Base-by-base conservation (phyloP, 1,140 invertebrate species). In the Bombus difficillimus region DNA sequence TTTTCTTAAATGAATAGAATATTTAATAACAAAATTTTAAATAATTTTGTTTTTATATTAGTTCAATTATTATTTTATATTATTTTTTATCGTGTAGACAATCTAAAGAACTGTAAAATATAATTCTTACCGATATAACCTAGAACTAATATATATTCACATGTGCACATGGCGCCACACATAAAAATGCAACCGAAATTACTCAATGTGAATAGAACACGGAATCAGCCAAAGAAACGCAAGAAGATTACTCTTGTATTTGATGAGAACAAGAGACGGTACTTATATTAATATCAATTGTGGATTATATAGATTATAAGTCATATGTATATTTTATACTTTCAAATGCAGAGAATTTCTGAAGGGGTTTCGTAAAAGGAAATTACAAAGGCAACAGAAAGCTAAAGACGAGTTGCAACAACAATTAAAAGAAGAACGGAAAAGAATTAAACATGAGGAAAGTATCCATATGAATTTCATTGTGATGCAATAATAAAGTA, bases 351-450 rank as follows among this genome's bases (percentile, higher is more conserved):
- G 97, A 93, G 97, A 98, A 64, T 98, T 97, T 93, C 94, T 98
- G 57, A 96, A 96, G 82, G 97, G 97, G 12, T 98, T 98, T 94
- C 97, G 96, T 68, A 98, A 97, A 94, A 94, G 97, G 87, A 98
- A 98, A 92, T 90, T 97, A 34, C 96, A 97, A 92, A 95, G 97
- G 81, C 96, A 96, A 86, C 96, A 97, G 89, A 96, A 97, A 90
- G 97, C 97, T 2, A 96, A 97, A 92, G 96, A 97, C 89, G 95
- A 97, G 90, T 93, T 98, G 41, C 95, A 97, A 88, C 94, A 96
- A 81, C 96, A 96, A 90, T 92, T 98, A 9, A 98, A 98, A 94
- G 97, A 97, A 92, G 97, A 98, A 93, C 96, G 96, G 85, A 97
- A 97, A 92, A 95, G 96, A 74, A 97, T 98, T 18, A 97, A 97